Conservation (phyloP, 2,113 vertebrate genomes). For the Pseudorhombus dupliciocellatus region DNA sequence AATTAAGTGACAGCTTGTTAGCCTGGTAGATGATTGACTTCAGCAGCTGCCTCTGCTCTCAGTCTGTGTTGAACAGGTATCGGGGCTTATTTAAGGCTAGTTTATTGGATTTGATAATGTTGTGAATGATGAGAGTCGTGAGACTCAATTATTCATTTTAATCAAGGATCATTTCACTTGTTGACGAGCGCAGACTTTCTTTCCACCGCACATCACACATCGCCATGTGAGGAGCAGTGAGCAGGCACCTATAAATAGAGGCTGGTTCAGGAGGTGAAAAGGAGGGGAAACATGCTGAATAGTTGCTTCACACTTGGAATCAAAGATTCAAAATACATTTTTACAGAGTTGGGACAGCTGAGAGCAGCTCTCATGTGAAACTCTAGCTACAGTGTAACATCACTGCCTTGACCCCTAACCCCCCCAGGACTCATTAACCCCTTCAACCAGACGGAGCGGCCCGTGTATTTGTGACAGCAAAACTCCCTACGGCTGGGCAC, state of each 20-base stretch:
- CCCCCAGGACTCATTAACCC: constrained; percentile 50
- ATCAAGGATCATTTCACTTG: neutral
- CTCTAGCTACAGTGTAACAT: constrained; percentile 40
- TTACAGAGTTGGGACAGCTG: constrained; percentile 35
- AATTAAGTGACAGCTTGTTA: neutral
- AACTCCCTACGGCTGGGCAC: neutral
- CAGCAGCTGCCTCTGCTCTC: neutral
- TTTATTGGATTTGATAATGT: neutral
- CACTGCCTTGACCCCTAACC: constrained; percentile 49
- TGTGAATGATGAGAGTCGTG: neutral
- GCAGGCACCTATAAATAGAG: constrained; percentile 1
- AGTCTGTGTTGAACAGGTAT: neutral
- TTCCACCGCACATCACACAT: neutral
- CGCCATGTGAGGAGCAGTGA: neutral
- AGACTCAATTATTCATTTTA: neutral
- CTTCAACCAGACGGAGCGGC: constrained; percentile 6
- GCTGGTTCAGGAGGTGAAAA: neutral
- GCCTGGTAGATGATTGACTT: neutral
- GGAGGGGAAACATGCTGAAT: constrained; percentile 13
- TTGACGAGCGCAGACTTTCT: neutral
- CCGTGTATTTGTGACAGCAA: constrained; percentile 19
- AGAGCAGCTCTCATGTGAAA: constrained; percentile 40
- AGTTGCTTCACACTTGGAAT: constrained; percentile 14
- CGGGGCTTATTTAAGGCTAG: neutral
- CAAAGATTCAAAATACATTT: constrained; percentile 34